Conservation (phyloP, 2,888 invertebrate genomes). For the Stramonita haemastoma region DNA sequence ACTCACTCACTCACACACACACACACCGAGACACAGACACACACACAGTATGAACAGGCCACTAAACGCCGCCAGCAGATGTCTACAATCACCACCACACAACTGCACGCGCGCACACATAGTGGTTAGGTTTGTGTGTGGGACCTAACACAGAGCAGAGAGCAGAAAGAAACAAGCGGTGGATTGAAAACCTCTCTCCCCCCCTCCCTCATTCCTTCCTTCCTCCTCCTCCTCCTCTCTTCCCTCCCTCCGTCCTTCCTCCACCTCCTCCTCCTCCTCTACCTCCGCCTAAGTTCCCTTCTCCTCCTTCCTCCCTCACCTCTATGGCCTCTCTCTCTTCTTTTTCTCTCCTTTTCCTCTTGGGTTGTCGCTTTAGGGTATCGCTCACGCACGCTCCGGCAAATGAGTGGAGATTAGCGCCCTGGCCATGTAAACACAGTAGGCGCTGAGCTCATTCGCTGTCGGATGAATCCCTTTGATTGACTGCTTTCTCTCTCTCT, state of each 20-base stretch:
- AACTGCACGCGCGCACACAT: constrained; percentile 42
- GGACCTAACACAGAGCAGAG: constrained; percentile 22
- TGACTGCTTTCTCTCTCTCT: constrained; percentile 3
- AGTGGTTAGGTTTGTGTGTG: constrained; percentile 39
- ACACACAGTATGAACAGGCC: constrained; percentile 19
- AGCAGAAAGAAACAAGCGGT: constrained; percentile 29
- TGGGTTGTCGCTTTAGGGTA: constrained; percentile 29
- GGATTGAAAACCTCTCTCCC: constrained; percentile 6
- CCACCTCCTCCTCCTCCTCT: background rate
- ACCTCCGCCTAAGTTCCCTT: background rate
- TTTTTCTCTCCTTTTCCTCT: background rate
- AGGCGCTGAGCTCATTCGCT: constrained; percentile 28
- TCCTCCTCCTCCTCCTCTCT: background rate
- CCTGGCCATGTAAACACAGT: constrained; percentile 18
- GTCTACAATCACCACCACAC: constrained; percentile 41
- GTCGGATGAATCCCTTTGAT: constrained; percentile 32
- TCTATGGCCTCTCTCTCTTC: background rate
- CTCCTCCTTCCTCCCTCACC: background rate
- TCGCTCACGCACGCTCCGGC: constrained; percentile 36
- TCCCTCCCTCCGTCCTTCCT: background rate
- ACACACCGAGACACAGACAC: background rate
- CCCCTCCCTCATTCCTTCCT: background rate
- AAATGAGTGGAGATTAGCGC: constrained; percentile 39
- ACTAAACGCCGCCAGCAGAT: constrained; percentile 35
- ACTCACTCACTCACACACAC: background rate